Evolutionary conservation across 2,797 vertebrate genomes (phyloP).

Genomic region (Todus mexicanus): DNA sequence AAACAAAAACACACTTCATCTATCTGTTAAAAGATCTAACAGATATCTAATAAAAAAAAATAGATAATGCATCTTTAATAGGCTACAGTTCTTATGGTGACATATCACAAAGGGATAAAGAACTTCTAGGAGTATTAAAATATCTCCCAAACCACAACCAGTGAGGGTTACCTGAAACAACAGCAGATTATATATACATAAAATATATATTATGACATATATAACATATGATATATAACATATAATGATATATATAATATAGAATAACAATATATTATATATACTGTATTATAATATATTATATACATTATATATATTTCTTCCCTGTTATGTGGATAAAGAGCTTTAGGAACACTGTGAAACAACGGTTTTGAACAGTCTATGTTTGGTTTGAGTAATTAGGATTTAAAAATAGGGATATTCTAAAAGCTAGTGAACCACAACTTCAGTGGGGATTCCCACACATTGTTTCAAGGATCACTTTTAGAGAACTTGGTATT

Average conservation of each 20-base stretch:
- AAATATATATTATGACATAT: no score
- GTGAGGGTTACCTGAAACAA: neutral
- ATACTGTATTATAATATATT: no score
- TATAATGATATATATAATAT: no score
- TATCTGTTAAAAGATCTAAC: neutral
- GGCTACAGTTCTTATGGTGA: neutral
- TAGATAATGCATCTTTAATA: neutral
- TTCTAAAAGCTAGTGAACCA: neutral
- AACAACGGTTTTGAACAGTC: neutral
- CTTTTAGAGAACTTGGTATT: neutral
- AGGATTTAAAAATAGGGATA: neutral
- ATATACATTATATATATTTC: no score
- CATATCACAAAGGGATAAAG: neutral
- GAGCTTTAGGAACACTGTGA: neutral
- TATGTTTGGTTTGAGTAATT: neutral
- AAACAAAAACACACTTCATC: neutral
- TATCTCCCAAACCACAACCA: neutral
- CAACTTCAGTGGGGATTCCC: neutral
- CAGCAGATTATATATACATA: no score
- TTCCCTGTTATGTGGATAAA: neutral
- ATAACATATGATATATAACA: no score
- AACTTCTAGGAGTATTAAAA: slow-evolving; percentile 17
- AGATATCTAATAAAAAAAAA: neutral
- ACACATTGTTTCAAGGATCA: neutral
- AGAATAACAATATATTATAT: no score